phyloP scores from a whole-genome alignment of 1,140 invertebrate genomes.

The Drosophila carrolli region DNA sequence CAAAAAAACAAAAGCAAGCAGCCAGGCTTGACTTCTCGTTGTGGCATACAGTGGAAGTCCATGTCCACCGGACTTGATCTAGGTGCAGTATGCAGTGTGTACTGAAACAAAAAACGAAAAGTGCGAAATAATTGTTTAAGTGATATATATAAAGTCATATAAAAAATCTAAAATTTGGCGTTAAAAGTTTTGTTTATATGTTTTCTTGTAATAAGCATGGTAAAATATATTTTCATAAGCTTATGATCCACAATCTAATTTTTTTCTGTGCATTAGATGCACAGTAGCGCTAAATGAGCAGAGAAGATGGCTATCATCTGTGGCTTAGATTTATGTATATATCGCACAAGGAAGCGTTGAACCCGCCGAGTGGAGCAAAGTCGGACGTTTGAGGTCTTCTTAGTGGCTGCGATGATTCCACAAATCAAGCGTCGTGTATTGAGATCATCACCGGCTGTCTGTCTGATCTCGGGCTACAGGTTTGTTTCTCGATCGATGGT shows the following conservation, averaged over 20 bases:
- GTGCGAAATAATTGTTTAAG: no score
- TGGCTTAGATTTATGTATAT: slow-evolving; percentile 47
- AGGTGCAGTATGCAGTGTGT: slow-evolving; percentile 24
- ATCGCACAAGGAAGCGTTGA: slow-evolving; percentile 29
- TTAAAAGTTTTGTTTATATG: no score
- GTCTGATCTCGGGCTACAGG: slow-evolving; percentile 57
- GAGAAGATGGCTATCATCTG: slow-evolving; percentile 34
- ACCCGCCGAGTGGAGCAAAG: slow-evolving; percentile 4
- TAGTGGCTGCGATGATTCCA: slow-evolving; percentile 54
- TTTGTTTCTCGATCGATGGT: slow-evolving; percentile 71
- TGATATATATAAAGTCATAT: no score
- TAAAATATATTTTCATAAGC: no score
- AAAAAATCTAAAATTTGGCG: no score
- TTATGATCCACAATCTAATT: background rate
- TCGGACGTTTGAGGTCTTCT: slow-evolving; percentile 4
- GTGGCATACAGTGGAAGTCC: slow-evolving; percentile 41
- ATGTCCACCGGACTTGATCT: slow-evolving; percentile 56
- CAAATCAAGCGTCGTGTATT: slow-evolving; percentile 70
- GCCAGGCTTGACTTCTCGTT: slow-evolving; percentile 62
- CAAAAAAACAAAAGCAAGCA: slow-evolving; percentile 42
- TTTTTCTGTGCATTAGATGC: slow-evolving; percentile 13
- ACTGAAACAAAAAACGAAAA: slow-evolving; percentile 7
- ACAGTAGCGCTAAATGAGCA: slow-evolving; percentile 51
- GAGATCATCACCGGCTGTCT: slow-evolving; percentile 71
- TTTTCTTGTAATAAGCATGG: background rate